Evolutionary conservation across 1,140 invertebrate genomes (phyloP).

Genomic region (Babylonia areolata): DNA sequence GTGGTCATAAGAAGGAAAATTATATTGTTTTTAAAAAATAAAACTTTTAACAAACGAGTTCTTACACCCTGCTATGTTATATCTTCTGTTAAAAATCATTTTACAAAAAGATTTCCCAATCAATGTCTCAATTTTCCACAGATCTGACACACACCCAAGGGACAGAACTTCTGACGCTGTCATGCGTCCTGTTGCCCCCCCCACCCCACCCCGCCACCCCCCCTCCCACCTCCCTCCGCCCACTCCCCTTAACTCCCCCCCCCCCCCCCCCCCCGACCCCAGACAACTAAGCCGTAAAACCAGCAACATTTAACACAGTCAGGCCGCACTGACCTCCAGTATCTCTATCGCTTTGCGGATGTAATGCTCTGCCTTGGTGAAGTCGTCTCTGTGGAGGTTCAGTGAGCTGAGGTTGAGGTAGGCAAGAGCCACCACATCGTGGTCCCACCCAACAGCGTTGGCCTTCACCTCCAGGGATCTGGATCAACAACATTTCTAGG

Average conservation of each 20-base stretch:
- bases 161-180: too few relatives aligned
- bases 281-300: too few relatives aligned
- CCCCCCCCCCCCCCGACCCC: neutral
- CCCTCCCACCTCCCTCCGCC: too few relatives aligned
- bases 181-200: neutral
- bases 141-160: too few relatives aligned
- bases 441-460: constrained; percentile 55
- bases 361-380: constrained; percentile 43
- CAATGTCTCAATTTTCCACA: too few relatives aligned
- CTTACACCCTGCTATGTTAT: too few relatives aligned
- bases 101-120: too few relatives aligned
- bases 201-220: neutral
- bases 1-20: too few relatives aligned
- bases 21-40: too few relatives aligned
- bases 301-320: neutral
- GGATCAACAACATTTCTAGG: neutral
- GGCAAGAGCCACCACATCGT: constrained; percentile 50
- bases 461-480: constrained; percentile 47
- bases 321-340: constrained; percentile 42
- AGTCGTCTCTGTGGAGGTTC: constrained; percentile 44
- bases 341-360: constrained; percentile 48
- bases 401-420: constrained; percentile 56
- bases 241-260: neutral
- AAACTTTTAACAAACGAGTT: too few relatives aligned
- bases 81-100: too few relatives aligned